phyloP scores from a whole-genome alignment of 2,113 vertebrate genomes.

The Pterocles gutturalis region DNA sequence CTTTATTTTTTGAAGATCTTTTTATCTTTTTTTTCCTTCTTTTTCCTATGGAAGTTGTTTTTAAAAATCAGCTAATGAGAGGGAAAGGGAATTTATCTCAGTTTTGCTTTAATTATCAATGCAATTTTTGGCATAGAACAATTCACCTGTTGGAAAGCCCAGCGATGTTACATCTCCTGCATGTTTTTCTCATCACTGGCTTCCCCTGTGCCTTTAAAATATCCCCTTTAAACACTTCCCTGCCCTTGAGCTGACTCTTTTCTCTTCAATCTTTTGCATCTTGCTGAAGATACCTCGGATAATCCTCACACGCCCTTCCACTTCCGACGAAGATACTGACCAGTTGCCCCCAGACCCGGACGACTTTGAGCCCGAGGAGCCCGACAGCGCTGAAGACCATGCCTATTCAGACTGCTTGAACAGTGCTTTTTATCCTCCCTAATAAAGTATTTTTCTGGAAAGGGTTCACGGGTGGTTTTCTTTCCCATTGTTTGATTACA shows the following conservation, averaged over 20 bases:
- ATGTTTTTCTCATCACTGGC: background rate
- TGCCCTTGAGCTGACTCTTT: background rate
- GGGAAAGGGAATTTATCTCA: background rate
- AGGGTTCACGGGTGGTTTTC: background rate
- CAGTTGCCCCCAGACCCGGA: conserved; percentile 72
- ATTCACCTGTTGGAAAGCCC: background rate
- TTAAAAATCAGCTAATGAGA: background rate
- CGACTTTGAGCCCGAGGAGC: conserved; percentile 57
- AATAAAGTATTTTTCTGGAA: conserved; percentile 37
- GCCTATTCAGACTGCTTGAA: conserved; percentile 66
- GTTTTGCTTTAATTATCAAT: background rate
- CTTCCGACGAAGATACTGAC: conserved; percentile 85
- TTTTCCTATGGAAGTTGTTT: background rate
- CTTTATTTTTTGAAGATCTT: background rate
- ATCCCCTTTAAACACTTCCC: background rate
- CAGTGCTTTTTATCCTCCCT: conserved; percentile 77
- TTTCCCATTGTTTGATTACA: background rate
- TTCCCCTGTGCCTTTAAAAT: background rate
- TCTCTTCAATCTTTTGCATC: background rate
- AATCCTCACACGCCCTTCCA: conserved; percentile 86
- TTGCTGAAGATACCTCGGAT: conserved; percentile 83
- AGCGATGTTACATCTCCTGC: background rate
- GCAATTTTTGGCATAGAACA: background rate
- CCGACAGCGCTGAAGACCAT: conserved; percentile 10
- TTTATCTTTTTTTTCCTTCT: background rate